phyloP scores from a whole-genome alignment of 1,140 invertebrate genomes.

The Sarcophaga bullata region DNA sequence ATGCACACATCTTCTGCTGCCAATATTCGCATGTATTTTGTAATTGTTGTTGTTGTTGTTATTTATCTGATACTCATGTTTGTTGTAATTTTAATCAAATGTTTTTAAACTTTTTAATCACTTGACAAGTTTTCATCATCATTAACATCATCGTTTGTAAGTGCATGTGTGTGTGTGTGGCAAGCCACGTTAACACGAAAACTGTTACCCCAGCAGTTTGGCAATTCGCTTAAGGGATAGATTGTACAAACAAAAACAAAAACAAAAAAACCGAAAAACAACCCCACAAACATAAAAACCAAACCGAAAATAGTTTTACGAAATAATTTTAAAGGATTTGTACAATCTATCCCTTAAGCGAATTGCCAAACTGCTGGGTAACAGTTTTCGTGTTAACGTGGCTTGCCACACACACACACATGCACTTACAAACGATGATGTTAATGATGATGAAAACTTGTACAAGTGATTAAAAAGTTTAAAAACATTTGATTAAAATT shows the following conservation, averaged over 20 bases:
- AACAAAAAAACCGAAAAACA: not conserved
- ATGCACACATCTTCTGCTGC: no score
- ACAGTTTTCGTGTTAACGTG: no score
- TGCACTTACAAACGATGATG: not conserved
- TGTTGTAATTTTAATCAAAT: slow-evolving; percentile 44
- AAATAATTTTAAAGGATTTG: slow-evolving; percentile 26
- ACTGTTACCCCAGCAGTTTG: not conserved
- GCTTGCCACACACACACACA: not conserved
- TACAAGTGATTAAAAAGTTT: slow-evolving; percentile 48
- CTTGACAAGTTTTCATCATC: slow-evolving; percentile 39
- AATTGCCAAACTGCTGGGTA: not conserved
- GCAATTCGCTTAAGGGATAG: slow-evolving; percentile 4
- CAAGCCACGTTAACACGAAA: no score
- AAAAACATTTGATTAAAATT: slow-evolving; percentile 46
- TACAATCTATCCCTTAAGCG: slow-evolving; percentile 3
- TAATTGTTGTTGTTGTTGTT: not conserved
- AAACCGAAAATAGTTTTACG: slow-evolving; percentile 35
- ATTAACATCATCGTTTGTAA: not conserved
- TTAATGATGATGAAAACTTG: slow-evolving; percentile 29
- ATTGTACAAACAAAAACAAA: not conserved
- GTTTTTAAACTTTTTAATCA: slow-evolving; percentile 48
- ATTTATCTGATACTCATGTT: slow-evolving; percentile 14
- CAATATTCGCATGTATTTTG: no score
- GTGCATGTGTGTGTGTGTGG: not conserved
- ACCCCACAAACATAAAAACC: no score